Percentiles rank a stretch among this genome's conserved stretches.
These are phyloP conservation scores for Eupithecia vulgata DNA, from an alignment of 2,888 invertebrate species.

Conservation along the genomic window DNA sequence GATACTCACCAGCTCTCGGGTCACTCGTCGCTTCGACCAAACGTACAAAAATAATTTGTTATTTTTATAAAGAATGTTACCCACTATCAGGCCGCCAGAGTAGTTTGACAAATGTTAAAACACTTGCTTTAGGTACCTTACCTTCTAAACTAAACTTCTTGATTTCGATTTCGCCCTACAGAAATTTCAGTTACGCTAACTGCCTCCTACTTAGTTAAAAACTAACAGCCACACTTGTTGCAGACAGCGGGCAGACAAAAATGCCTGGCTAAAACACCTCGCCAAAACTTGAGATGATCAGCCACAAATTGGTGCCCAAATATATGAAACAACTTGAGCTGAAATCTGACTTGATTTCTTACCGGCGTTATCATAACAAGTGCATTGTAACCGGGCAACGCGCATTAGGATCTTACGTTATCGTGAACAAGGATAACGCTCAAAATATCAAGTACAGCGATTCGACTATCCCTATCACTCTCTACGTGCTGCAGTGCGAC, in stretches of 20 bases:
- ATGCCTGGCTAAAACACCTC: conserved; percentile 17
- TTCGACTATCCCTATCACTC: conserved; percentile 26
- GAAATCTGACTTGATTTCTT: conserved; percentile 35
- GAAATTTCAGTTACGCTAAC: background rate
- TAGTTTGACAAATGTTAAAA: background rate
- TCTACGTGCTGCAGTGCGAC: conserved; percentile 35
- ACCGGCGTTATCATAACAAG: conserved; percentile 36
- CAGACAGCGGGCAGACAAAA: conserved; percentile 24
- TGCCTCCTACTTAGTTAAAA: background rate
- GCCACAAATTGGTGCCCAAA: conserved; percentile 40
- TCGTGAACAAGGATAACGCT: conserved; percentile 30
- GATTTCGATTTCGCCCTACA: background rate
- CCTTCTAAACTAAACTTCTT: too few species aligned
- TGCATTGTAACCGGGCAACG: conserved; percentile 35
- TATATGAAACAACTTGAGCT: conserved; percentile 39
- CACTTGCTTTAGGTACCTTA: background rate
- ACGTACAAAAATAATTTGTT: too few species aligned
- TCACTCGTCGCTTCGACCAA: too few species aligned
- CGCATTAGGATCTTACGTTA: conserved; percentile 30
- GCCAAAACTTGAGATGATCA: conserved; percentile 32
- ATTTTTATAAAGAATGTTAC: too few species aligned
- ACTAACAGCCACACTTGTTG: conserved; percentile 18
- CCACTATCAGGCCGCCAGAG: background rate
- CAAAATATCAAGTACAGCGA: conserved; percentile 31
- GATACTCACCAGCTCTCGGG: too few species aligned